Evolutionary conservation across 2,797 vertebrate genomes (phyloP), one percentile per base, ranked within the genome.

Genomic region (Columba guinea): DNA sequence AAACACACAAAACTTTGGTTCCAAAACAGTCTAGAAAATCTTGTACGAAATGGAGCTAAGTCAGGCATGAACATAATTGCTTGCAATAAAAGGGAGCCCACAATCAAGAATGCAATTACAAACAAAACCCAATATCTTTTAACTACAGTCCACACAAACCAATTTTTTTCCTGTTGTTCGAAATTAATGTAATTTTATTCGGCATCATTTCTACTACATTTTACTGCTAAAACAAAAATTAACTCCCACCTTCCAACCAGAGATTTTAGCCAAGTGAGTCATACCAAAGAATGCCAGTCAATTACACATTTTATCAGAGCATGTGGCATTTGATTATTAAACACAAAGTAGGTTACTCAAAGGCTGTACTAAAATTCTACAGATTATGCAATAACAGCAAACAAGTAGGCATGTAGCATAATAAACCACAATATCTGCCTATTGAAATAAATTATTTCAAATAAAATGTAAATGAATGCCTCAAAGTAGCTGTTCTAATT

Each of bases 121-220:
- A 79, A 88, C 39, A 35, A 11, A 8, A 0, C 10, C 26, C 77
- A 39, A 56, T 53, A 87, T 62, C 51, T 65, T 89, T 80, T 88
- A 76, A 89, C 59, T 68, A 80, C 10, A 82, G 20, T 89, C 76
- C 27, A 77, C 20, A 73, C 0, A 70, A 80, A 7, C 8, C 67
- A 28, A 0, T 55, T 64, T 88, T 39, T 81, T 75, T 39, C 34
- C 52, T 52, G 34, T 49, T 88, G 83, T 58, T 90, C 80, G 80
- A 89, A 94, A 96, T 92, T 8, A 90, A 70, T 71, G 34, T 90
- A 87, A 92, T 97, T 94, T 87, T 83, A 85, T 74, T 34, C 90
- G 78, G 41, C 46, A 74, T 62, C 0, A 0, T 75, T 96, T 94
- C 90, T 90, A 37, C 41, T 44, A 63, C 46, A 89, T 77, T 94